Conservation (phyloP, 2,797 vertebrate species). For the Peromyscus aztecus region DNA sequence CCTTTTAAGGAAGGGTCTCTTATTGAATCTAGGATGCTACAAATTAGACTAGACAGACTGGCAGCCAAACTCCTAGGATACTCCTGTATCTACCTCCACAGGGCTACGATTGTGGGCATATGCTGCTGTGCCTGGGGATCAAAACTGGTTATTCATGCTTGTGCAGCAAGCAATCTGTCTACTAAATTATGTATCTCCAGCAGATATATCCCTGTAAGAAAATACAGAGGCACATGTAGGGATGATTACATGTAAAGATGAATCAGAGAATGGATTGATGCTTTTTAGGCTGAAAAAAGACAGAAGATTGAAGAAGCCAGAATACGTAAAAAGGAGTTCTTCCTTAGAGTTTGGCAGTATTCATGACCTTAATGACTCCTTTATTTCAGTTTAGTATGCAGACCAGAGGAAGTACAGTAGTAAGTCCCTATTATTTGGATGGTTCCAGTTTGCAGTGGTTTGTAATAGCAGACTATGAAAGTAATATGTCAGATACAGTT, state of each 20-base stretch:
- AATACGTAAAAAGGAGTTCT: not conserved
- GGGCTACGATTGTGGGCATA: too few relatives aligned
- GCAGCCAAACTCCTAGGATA: not conserved
- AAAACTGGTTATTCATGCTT: not conserved
- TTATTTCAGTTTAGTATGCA: not conserved
- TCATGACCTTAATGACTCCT: too few relatives aligned
- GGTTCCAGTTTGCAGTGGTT: not conserved
- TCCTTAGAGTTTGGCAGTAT: not conserved
- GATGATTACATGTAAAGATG: not conserved
- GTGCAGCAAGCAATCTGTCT: not conserved
- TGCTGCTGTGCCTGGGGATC: not conserved
- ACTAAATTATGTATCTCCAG: not conserved
- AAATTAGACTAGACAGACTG: not conserved
- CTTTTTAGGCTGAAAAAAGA: not conserved
- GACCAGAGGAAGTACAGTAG: not conserved
- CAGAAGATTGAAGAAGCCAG: not conserved
- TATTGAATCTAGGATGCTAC: not conserved
- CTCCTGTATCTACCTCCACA: accelerated
- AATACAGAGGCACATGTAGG: not conserved
- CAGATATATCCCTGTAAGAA: not conserved
- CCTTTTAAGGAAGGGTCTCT: not conserved
- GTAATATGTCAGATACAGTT: not conserved
- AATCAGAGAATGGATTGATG: not conserved
- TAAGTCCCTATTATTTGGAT: not conserved
- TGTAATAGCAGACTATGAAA: not conserved